Base-by-base conservation (phyloP, 1,140 invertebrate genomes). In the Phthorimaea operculella region DNA sequence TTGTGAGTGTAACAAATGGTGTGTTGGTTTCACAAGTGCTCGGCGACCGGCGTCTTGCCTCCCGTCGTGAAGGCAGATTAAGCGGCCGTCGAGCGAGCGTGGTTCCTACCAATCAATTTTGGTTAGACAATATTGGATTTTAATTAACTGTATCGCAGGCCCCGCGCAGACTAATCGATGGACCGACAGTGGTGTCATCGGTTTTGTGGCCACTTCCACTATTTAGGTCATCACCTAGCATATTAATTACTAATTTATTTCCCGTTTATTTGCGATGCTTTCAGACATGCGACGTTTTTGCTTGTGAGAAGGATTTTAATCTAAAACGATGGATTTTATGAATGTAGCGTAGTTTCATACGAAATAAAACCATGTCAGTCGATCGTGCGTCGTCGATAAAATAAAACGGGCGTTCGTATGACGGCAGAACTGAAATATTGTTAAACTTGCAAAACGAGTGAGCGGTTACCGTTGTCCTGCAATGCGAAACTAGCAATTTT, bases 121-220 rank as follows among this genome's bases (percentile, higher is more conserved):
- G 71, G 76, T 83, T 76, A 76, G 70, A 76, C 77, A 79, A 80
- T 83, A 83, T 80, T 83, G 76, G 72, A 76, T 79, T 83, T 80
- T 76, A 83, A 83, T 83, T 80, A 83, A 75, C 70, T 70, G 69
- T 77, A 79, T 68, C 68, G 68, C 62, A 64, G 65, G 56, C 60
- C 51, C 58, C 54, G 54, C 52, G 55, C 56, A 52, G 51, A 54
- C 59, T 74, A 64, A 72, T 72, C 60, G 62, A 68, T 62, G 59
- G 58, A 63, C 64, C 61, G 62, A 57, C 63, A 45, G 45, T 53
- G 53, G 52, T 69, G 66, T 68, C 64, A 64, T 68, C 59, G 63
- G 64, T 64, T 67, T 62, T 59, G 60, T 55, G 63, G 58, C 57
- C 55, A 42, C 59, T 52, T 66, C 66, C 62, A 34, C 36, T 12